phyloP scores from a whole-genome alignment of 2,888 invertebrate genomes.

The Rhodophaea formosa region DNA sequence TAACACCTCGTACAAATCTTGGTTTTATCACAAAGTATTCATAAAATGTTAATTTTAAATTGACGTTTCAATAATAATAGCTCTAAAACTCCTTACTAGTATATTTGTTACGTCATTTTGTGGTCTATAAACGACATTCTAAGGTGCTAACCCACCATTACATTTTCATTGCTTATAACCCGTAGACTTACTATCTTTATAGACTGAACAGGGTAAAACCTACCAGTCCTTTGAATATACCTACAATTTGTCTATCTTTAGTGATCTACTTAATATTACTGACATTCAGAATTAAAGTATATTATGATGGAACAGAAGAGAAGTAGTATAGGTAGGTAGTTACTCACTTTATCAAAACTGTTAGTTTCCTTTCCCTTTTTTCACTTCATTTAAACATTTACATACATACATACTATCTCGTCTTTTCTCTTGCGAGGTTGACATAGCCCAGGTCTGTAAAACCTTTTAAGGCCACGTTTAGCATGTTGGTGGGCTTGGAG shows the following conservation, averaged over 20 bases:
- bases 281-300: too few species aligned
- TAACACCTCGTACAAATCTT: neutral
- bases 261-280: neutral
- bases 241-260: neutral
- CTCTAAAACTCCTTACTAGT: neutral
- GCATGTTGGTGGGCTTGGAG: too few species aligned
- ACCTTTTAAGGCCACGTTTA: too few species aligned
- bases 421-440: too few species aligned
- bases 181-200: neutral
- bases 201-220: neutral
- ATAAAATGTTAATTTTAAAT: neutral
- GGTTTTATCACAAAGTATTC: neutral
- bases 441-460: too few species aligned
- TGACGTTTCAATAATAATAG: neutral
- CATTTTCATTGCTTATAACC: slow-evolving; percentile 8
- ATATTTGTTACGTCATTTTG: neutral
- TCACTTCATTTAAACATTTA: too few species aligned
- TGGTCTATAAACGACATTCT: neutral
- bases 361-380: too few species aligned
- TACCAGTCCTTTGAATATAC: neutral
- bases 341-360: too few species aligned
- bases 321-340: too few species aligned
- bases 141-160: slow-evolving; percentile 8
- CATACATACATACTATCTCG: too few species aligned
- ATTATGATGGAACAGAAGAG: too few species aligned